Evolutionary conservation across 1,140 invertebrate genomes (phyloP).

Genomic region (Drosophila gunungcola): DNA sequence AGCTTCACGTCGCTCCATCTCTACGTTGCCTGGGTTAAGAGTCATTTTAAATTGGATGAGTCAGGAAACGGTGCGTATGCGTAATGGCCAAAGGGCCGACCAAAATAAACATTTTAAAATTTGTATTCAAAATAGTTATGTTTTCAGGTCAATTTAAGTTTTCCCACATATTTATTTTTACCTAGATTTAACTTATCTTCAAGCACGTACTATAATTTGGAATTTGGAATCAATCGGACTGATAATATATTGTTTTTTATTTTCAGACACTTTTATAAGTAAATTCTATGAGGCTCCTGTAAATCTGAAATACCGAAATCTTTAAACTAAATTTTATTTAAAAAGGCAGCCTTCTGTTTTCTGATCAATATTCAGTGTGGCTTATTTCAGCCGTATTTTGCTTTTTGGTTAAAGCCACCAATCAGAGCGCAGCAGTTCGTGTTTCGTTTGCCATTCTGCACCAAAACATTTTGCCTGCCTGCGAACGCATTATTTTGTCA

Average conservation of each 20-base stretch:
- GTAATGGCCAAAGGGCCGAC: slow-evolving; percentile 45
- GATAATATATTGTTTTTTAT: too few relatives aligned
- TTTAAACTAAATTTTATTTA: background rate
- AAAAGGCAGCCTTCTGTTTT: background rate
- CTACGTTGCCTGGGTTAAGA: background rate
- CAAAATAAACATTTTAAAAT: too few relatives aligned
- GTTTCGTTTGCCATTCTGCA: slow-evolving; percentile 8
- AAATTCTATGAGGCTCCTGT: too few relatives aligned
- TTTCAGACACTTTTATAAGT: too few relatives aligned
- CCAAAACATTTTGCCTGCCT: slow-evolving; percentile 35
- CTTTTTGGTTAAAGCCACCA: slow-evolving; percentile 4
- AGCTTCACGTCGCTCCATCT: background rate
- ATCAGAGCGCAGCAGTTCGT: slow-evolving; percentile 8
- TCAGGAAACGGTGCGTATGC: slow-evolving; percentile 63
- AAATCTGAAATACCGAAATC: too few relatives aligned
- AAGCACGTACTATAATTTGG: too few relatives aligned
- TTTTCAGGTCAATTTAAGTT: too few relatives aligned
- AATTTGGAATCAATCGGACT: too few relatives aligned
- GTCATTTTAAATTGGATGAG: slow-evolving; percentile 41
- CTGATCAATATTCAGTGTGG: slow-evolving; percentile 6
- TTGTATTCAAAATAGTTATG: too few relatives aligned
- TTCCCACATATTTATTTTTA: too few relatives aligned
- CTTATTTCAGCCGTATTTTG: too few relatives aligned
- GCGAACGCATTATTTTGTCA: slow-evolving; percentile 53
- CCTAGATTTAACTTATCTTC: too few relatives aligned